Base-by-base conservation (phyloP, 2,797 vertebrate species). In the Okamejei kenojei region DNA sequence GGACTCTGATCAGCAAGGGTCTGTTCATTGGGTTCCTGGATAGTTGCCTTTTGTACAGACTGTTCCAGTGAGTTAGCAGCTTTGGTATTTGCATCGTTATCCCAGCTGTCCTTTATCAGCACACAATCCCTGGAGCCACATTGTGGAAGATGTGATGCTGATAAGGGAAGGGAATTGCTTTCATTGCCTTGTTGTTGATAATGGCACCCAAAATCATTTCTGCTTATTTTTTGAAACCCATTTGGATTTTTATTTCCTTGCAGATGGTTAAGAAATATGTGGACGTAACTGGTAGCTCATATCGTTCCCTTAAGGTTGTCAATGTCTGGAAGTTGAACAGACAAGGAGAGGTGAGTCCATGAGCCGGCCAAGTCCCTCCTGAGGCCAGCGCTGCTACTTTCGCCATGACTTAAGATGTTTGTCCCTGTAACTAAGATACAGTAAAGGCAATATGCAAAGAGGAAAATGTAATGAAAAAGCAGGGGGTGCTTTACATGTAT, bases 241-340 rank as follows among this genome's bases (percentile, higher is more conserved):
- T 2, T n/a, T 17, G 54, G 86, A 92, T 35, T 38, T 81, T 29
- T 91, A 35, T 61, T 54, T 93, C 61, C 68, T 77, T 0, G 5
- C 94, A 99, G 98, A 95, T 98, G 93, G 98, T 99, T 91, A 94
- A 96, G 58, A 97, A 95, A 76, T 98, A 99, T 1, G 93, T 98
- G 93, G 93, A 94, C 0, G 95, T 93, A 73, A 99, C 98, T 0
- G 93, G 96, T 32, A 0, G 0, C n/a, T 1, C 0, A 0, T 73
- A 95, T 23, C 0, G 0, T 0, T 73, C 93, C 0, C 94, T 95
- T 21, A 93, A 45, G 74, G 95, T 99, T 93, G 65, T 96, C 45
- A 96, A 98, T 21, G 94, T 98, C 23, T 99, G 98, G 98, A 95
- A 96, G 93, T 96, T 98, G 11, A 94, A 97, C 93, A 95, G 97